phyloP scores from a whole-genome alignment of 2,888 invertebrate species.

The Xestia c-nigrum region DNA sequence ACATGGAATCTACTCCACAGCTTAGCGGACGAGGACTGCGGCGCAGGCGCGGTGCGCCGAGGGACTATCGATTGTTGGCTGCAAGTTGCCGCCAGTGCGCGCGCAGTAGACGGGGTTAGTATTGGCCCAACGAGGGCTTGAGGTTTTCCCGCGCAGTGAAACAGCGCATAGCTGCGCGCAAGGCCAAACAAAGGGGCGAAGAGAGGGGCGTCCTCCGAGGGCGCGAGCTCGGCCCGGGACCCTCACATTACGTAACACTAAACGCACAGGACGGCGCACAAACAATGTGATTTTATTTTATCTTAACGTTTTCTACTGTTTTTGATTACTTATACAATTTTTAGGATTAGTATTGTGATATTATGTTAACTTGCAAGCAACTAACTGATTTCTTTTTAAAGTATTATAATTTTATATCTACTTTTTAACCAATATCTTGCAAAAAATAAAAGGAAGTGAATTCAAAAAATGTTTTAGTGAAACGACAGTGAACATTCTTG shows the following conservation, averaged over 20 bases:
- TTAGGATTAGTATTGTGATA: conserved; percentile 88
- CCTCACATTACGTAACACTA: conserved; percentile 89
- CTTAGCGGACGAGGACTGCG: conserved; percentile 57
- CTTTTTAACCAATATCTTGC: conserved; percentile 9
- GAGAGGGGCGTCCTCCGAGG: conserved; percentile 73
- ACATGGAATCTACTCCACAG: conserved; percentile 66
- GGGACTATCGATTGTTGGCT: conserved; percentile 67
- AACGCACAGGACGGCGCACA: conserved; percentile 91
- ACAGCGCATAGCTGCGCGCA: conserved; percentile 68
- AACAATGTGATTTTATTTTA: conserved; percentile 90
- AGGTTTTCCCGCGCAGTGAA: conserved; percentile 68
- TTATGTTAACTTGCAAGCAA: conserved; percentile 85
- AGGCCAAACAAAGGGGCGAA: conserved; percentile 70
- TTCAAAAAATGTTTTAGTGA: conserved; percentile 51
- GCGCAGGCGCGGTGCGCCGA: conserved; percentile 67
- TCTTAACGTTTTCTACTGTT: conserved; percentile 86
- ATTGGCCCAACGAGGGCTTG: conserved; percentile 45
- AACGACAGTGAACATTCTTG: conserved; percentile 27
- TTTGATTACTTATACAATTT: conserved; percentile 87
- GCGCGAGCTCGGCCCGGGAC: conserved; percentile 80
- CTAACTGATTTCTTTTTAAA: conserved; percentile 73
- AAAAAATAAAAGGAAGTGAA: conserved; percentile 32
- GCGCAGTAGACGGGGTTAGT: conserved; percentile 40
- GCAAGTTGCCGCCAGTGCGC: conserved; percentile 55
- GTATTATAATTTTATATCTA: conserved; percentile 72